phyloP scores from a whole-genome alignment of 2,113 vertebrate genomes.

The Chrysochloris asiatica region DNA sequence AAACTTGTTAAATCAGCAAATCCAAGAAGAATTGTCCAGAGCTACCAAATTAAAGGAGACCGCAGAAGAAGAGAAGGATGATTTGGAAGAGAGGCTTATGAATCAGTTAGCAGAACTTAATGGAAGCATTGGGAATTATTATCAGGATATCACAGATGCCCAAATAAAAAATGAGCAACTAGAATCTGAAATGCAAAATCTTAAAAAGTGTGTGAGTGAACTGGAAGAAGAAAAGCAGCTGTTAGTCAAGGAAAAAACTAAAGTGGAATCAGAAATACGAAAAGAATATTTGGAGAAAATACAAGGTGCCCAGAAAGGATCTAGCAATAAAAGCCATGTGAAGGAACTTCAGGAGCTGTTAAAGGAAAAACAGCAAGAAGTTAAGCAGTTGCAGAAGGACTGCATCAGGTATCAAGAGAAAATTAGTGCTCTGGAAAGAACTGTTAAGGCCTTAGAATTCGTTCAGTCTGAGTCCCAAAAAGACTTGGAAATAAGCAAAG shows the following conservation, averaged over 20 bases:
- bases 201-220: conserved; percentile 85
- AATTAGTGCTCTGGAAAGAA: conserved; percentile 91
- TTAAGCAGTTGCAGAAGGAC: conserved; percentile 95
- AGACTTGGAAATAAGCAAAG: conserved; percentile 85
- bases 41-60: conserved; percentile 83
- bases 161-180: conserved; percentile 88
- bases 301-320: conserved; percentile 83
- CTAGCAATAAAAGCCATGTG: conserved; percentile 86
- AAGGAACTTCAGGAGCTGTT: conserved; percentile 96
- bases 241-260: conserved; percentile 87
- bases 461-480: conserved; percentile 85
- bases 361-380: conserved; percentile 95
- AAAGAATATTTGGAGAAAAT: conserved; percentile 92
- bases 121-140: conserved; percentile 96
- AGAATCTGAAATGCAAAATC: conserved; percentile 84
- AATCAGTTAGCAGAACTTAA: conserved; percentile 98
- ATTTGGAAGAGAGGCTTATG: conserved; percentile 97
- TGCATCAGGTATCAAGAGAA: conserved; percentile 95
- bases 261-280: conserved; percentile 87
- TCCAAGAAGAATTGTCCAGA: conserved; percentile 85
- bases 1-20: conserved; percentile 77
- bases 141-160: conserved; percentile 91
- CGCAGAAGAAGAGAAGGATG: conserved; percentile 93
- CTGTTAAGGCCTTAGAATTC: conserved; percentile 90
- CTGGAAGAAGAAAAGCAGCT: conserved; percentile 94